Percentiles rank a stretch among this genome's conserved stretches.
These are phyloP conservation scores for Platycheirus albimanus DNA, from an alignment of 2,888 invertebrate genomes.

Conservation along the genomic window DNA sequence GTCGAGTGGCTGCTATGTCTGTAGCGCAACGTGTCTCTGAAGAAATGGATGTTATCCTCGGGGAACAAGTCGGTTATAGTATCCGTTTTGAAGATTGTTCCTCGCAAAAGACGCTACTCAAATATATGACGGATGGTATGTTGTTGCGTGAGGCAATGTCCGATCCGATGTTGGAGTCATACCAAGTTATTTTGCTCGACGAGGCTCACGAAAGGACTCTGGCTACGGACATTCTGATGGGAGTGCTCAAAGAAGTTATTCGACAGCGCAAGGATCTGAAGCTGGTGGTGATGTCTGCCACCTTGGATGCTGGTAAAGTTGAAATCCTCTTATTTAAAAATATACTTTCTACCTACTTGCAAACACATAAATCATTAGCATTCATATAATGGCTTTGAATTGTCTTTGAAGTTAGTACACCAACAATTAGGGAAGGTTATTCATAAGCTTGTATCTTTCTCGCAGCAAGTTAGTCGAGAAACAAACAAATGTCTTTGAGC, in stretches of 20 bases:
- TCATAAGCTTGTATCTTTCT: too few species aligned
- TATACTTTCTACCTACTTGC: too few species aligned
- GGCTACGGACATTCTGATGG: constrained; percentile 99
- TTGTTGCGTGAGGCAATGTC: constrained; percentile 99
- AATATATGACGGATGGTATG: constrained; percentile 99
- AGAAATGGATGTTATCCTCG: constrained; percentile 98
- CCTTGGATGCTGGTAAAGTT: constrained; percentile 97
- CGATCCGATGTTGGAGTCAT: constrained; percentile 97
- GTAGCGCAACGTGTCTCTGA: constrained; percentile 99
- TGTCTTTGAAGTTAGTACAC: too few species aligned
- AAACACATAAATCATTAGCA: too few species aligned
- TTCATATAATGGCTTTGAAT: too few species aligned
- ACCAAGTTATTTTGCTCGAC: constrained; percentile 94
- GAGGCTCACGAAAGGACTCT: constrained; percentile 99
- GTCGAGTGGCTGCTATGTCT: constrained; percentile 99
- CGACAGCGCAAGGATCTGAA: constrained; percentile 94
- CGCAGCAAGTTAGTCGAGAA: too few species aligned
- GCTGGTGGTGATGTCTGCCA: constrained; percentile 99
- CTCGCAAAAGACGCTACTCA: constrained; percentile 95
- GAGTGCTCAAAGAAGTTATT: constrained; percentile 97
- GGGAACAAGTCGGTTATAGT: constrained; percentile 96
- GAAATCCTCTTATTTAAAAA: too few species aligned
- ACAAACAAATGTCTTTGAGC: too few species aligned
- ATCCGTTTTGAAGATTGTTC: constrained; percentile 99
- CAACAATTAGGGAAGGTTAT: too few species aligned